These are phyloP conservation scores for Muscidifurax raptorellus DNA, from an alignment of 1,140 invertebrate species.

Conservation along the genomic window DNA sequence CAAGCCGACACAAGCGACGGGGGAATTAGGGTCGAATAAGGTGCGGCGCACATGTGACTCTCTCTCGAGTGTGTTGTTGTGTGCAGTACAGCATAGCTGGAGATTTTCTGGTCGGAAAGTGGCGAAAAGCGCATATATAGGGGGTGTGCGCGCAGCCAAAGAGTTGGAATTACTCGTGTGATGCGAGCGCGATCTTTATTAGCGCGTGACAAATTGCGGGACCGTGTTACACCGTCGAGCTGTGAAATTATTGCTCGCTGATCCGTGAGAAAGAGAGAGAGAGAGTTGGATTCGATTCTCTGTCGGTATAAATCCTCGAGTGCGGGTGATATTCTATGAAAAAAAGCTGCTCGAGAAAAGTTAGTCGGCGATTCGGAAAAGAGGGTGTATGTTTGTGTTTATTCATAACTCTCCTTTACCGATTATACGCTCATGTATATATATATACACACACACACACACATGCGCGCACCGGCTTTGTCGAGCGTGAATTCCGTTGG, in stretches of 20 bases:
- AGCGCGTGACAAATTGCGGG: constrained; percentile 45
- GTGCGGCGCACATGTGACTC: background rate
- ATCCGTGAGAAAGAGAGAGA: constrained; percentile 1
- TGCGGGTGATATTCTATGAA: background rate
- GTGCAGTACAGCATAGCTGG: background rate
- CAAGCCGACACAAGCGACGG: constrained; percentile 33
- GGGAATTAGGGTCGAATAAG: constrained; percentile 14
- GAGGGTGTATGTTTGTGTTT: background rate
- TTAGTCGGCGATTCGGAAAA: background rate
- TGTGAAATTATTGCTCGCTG: constrained; percentile 36
- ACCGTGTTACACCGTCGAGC: constrained; percentile 12
- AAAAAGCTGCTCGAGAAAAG: background rate
- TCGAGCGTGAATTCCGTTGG: no score
- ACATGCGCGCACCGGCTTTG: no score
- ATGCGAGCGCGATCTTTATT: constrained; percentile 40
- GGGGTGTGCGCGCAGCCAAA: background rate
- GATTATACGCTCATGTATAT: no score
- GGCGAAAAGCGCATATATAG: constrained; percentile 18
- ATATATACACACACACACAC: no score
- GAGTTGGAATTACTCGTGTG: constrained; percentile 16
- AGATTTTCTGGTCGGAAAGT: constrained; percentile 7
- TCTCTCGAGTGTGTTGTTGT: background rate
- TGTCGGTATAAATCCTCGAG: no score
- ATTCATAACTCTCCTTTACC: no score
- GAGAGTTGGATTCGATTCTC: background rate